phyloP scores from a whole-genome alignment of 2,797 vertebrate species.

The Onychomys leucogaster region DNA sequence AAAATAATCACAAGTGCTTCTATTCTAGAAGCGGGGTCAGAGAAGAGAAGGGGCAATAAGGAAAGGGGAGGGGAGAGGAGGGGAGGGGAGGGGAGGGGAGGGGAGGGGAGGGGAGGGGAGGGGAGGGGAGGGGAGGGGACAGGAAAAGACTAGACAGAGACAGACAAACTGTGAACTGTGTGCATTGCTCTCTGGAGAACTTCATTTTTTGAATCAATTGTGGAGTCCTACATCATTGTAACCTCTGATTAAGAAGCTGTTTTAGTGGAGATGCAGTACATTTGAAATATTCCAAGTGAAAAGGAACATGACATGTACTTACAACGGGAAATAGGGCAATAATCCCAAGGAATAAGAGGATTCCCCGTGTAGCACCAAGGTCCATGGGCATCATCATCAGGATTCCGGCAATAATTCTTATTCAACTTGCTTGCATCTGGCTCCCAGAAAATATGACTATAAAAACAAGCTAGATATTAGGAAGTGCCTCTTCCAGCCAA shows the following conservation, averaged over 20 bases:
- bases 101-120: too few species aligned
- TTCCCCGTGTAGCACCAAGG: constrained; percentile 98
- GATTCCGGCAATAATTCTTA: constrained; percentile 96
- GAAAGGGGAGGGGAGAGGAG: neutral
- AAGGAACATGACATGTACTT: constrained; percentile 85
- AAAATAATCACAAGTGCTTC: neutral
- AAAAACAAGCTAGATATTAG: constrained; percentile 69
- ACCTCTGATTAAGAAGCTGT: neutral
- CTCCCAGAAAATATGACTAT: constrained; percentile 91
- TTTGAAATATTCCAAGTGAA: constrained; percentile 20
- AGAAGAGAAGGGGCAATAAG: neutral
- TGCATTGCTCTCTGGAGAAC: neutral
- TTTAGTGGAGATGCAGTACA: neutral
- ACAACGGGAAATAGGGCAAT: constrained; percentile 96
- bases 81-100: too few species aligned
- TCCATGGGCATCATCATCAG: constrained; percentile 97
- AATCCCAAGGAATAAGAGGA: constrained; percentile 96
- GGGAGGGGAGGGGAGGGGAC: too few species aligned
- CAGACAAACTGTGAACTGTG: neutral
- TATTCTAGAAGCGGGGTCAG: neutral
- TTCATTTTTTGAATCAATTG: neutral
- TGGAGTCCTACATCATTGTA: neutral
- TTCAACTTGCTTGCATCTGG: constrained; percentile 91
- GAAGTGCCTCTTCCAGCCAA: neutral
- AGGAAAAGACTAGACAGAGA: neutral